Evolutionary conservation across 2,888 invertebrate genomes (phyloP).

Genomic region (Metellina segmentata): DNA sequence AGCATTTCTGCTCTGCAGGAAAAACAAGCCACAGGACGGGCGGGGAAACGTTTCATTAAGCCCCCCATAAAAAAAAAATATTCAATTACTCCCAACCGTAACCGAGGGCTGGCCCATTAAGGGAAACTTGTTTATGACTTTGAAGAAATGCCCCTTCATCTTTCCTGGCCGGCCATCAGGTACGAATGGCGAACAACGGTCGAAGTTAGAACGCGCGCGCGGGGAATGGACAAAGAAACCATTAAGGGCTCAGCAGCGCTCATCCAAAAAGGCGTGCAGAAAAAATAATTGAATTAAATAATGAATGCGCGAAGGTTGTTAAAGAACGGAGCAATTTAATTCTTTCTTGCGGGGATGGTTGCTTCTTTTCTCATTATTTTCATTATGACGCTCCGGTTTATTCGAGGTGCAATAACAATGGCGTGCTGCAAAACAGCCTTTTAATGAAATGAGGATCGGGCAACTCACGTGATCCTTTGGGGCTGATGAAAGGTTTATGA

Average conservation of each 20-base stretch:
- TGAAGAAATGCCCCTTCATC: slow-evolving; percentile 34
- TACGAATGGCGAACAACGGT: background rate
- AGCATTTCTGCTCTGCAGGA: background rate
- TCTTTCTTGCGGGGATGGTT: background rate
- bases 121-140: slow-evolving; percentile 56
- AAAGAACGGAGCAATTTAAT: slow-evolving; percentile 37
- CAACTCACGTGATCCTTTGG: too few relatives aligned
- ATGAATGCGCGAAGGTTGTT: slow-evolving; percentile 24
- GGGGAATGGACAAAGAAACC: slow-evolving; percentile 42
- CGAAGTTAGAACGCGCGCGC: background rate
- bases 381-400: too few relatives aligned
- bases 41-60: background rate
- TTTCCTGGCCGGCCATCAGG: slow-evolving; percentile 28
- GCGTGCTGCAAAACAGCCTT: too few relatives aligned
- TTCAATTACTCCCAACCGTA: slow-evolving; percentile 41
- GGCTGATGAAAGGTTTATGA: too few relatives aligned
- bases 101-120: slow-evolving; percentile 47
- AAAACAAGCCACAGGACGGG: background rate
- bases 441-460: too few relatives aligned
- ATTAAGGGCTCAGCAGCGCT: slow-evolving; percentile 26
- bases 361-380: too few relatives aligned
- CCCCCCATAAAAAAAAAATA: background rate
- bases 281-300: slow-evolving; percentile 45
- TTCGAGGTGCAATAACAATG: too few relatives aligned
- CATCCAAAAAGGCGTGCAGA: slow-evolving; percentile 5